These are phyloP conservation scores for Chitala chitala DNA, from an alignment of 2,113 vertebrate genomes.

Conservation along the genomic window DNA sequence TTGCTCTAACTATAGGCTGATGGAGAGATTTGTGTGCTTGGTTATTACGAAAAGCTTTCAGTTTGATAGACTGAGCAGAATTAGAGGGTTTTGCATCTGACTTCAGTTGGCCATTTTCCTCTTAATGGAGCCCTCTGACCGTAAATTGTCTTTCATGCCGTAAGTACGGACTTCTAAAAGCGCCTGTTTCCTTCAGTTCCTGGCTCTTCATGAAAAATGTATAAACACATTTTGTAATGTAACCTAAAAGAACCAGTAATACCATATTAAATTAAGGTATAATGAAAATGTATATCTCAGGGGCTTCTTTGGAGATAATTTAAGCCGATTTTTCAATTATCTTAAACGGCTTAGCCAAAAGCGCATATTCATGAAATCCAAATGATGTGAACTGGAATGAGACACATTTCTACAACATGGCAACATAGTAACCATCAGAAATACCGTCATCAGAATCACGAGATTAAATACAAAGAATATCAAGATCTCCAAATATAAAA, in stretches of 20 bases:
- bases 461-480: not conserved
- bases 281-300: conserved; percentile 3
- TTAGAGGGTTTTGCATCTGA: not conserved
- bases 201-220: not conserved
- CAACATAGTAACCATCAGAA: no score
- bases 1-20: not conserved
- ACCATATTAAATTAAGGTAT: not conserved
- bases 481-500: not conserved
- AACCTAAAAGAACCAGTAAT: conserved; percentile 9
- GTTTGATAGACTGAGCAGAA: not conserved
- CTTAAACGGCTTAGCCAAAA: conserved; percentile 4
- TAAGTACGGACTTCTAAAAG: not conserved
- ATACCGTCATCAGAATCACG: not conserved
- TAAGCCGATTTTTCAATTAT: conserved; percentile 7
- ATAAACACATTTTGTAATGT: conserved; percentile 7
- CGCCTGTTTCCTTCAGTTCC: not conserved
- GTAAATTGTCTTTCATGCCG: conserved; percentile 5
- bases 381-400: not conserved
- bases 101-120: conserved; percentile 6
- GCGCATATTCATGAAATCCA: not conserved
- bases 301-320: conserved; percentile 4
- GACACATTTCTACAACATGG: no score
- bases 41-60: not conserved
- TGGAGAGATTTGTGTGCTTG: not conserved
- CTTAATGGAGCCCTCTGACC: conserved; percentile 15